Evolutionary conservation across 2,113 vertebrate genomes (phyloP).

Genomic region (Chaenogobius annularis): DNA sequence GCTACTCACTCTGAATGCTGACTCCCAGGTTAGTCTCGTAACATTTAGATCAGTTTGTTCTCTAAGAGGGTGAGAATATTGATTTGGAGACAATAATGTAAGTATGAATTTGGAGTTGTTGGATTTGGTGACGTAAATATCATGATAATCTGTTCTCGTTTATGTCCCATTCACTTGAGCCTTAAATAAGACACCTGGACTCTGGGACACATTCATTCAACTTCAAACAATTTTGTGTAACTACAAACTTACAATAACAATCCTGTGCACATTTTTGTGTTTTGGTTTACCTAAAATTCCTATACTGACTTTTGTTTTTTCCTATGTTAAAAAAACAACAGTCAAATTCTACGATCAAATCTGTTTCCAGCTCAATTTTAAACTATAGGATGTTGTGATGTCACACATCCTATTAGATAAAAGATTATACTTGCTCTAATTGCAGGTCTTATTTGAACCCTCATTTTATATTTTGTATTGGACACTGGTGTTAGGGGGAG

Average conservation of each 20-base stretch:
- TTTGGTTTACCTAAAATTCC: too few species aligned
- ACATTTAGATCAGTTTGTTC: background rate
- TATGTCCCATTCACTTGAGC: background rate
- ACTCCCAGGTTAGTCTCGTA: slow-evolving; percentile 81
- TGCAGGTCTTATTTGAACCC: background rate
- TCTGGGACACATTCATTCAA: too few species aligned
- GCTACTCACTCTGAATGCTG: slow-evolving; percentile 91
- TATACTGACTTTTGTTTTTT: too few species aligned
- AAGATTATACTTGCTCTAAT: background rate
- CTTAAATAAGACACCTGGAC: background rate
- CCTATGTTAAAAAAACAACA: too few species aligned
- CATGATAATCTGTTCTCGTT: background rate
- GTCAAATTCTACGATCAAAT: too few species aligned
- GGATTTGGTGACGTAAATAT: background rate
- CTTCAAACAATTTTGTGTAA: too few species aligned
- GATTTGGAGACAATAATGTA: background rate
- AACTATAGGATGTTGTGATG: too few species aligned
- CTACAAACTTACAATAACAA: too few species aligned
- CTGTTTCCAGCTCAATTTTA: too few species aligned
- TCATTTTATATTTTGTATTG: background rate
- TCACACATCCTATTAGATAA: too few species aligned
- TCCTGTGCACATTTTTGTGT: too few species aligned
- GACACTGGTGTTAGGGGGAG: background rate
- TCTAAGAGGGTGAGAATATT: background rate
- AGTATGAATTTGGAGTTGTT: background rate